Conservation (phyloP, 2,888 invertebrate species). For the Netelia melanura region DNA sequence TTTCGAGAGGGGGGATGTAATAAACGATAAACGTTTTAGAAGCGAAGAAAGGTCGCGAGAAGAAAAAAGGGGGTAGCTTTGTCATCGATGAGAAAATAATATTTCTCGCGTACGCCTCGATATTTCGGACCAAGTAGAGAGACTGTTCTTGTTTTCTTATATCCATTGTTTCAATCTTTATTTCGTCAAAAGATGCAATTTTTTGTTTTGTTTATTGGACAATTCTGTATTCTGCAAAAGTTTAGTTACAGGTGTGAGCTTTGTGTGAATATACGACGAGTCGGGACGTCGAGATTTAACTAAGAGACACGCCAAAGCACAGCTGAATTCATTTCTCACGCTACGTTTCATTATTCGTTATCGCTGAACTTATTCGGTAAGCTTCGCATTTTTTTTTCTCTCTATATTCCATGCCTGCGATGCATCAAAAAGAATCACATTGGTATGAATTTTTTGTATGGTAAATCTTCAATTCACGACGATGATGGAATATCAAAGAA, state of each 20-base stretch:
- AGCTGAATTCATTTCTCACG: neutral
- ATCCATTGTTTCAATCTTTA: neutral
- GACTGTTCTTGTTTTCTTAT: neutral
- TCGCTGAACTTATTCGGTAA: conserved; percentile 22
- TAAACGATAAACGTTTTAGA: neutral
- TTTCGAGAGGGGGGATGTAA: no score
- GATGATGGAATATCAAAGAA: neutral
- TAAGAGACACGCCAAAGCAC: conserved; percentile 9
- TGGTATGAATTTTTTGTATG: no score
- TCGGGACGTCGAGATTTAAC: conserved; percentile 10
- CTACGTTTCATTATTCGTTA: neutral
- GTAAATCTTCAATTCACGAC: neutral
- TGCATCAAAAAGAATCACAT: neutral
- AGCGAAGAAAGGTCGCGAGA: neutral
- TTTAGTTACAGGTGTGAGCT: conserved; percentile 64
- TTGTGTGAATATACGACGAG: conserved; percentile 2
- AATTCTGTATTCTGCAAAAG: conserved; percentile 64
- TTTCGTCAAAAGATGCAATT: neutral
- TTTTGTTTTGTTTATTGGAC: neutral
- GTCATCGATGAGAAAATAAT: neutral
- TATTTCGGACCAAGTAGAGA: neutral
- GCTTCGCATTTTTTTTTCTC: conserved; percentile 20
- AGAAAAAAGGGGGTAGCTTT: neutral
- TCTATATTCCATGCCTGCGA: neutral
- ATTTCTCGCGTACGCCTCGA: neutral